A percentile compares a stretch with the other conserved stretches of the same genome.
phyloP scores from a whole-genome alignment of 2,797 vertebrate species.

The Euthynnus affinis region DNA sequence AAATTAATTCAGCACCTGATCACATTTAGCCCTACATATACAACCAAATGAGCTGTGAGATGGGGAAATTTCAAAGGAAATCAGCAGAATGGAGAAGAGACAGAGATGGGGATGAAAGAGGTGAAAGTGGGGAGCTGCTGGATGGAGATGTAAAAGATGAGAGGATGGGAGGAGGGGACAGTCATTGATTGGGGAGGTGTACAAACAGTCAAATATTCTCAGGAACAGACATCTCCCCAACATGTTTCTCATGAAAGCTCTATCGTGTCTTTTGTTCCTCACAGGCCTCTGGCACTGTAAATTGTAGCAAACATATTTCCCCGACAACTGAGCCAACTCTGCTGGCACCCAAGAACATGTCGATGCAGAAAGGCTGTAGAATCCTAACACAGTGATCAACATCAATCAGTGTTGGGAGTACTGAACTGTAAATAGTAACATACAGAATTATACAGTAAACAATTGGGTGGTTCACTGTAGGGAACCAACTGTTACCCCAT shows the following conservation, averaged over 20 bases:
- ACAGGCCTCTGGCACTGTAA: neutral
- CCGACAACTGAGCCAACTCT: neutral
- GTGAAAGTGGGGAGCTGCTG: neutral
- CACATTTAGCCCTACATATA: conserved; percentile 16
- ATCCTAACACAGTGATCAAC: neutral
- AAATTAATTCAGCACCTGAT: conserved; percentile 48
- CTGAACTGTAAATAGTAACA: neutral
- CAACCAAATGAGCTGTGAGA: conserved; percentile 37
- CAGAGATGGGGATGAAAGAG: neutral
- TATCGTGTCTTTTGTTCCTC: conserved; percentile 13
- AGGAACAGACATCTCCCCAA: neutral
- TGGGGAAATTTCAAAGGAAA: conserved; percentile 21
- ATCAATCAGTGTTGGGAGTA: conserved; percentile 7
- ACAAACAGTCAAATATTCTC: conserved; percentile 4
- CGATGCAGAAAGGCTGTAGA: neutral
- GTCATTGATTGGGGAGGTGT: neutral
- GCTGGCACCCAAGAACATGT: neutral
- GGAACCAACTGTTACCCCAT: too few relatives aligned
- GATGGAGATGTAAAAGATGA: neutral
- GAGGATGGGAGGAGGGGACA: neutral
- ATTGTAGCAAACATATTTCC: neutral
- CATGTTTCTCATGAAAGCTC: conserved; percentile 1
- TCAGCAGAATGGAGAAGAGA: conserved; percentile 1
- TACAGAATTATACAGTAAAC: neutral
- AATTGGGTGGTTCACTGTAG: neutral